Percentiles rank a stretch among this genome's conserved stretches.
Conservation (phyloP, 2,113 vertebrate genomes). For the Sceloporus tristichus region DNA sequence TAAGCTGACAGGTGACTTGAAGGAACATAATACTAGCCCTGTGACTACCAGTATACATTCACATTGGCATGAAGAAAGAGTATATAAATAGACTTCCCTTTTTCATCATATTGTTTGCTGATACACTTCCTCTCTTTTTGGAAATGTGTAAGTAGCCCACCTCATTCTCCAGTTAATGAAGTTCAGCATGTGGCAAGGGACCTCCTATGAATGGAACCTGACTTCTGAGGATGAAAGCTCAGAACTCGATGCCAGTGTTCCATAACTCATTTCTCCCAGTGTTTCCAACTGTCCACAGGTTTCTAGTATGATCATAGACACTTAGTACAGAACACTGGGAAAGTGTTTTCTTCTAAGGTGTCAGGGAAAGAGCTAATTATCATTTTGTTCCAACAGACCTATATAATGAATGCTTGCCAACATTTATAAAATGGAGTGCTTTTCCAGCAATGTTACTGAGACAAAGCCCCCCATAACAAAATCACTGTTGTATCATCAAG, state of each 20-base stretch:
- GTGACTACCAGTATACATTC: too few relatives aligned
- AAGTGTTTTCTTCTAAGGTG: not conserved
- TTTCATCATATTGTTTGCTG: not conserved
- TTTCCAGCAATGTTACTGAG: not conserved
- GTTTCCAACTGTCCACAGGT: not conserved
- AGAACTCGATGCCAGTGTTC: too few relatives aligned
- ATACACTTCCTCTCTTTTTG: not conserved
- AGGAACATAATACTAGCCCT: too few relatives aligned
- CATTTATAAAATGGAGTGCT: not conserved
- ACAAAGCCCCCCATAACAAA: not conserved
- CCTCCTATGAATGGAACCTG: not conserved
- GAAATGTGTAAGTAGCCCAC: not conserved
- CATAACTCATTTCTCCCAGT: too few relatives aligned
- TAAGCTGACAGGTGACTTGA: too few relatives aligned
- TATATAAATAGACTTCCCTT: not conserved
- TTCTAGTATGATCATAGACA: not conserved
- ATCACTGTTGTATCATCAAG: not conserved
- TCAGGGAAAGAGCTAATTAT: not conserved
- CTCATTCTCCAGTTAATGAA: not conserved
- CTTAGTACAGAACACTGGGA: not conserved
- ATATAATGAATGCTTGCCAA: not conserved
- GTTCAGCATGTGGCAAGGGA: not conserved
- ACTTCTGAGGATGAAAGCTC: not conserved
- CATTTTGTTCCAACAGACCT: not conserved
- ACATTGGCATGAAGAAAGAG: too few relatives aligned